Evolutionary conservation across 2,888 invertebrate species (phyloP).

Genomic region (Notodonta dromedarius): DNA sequence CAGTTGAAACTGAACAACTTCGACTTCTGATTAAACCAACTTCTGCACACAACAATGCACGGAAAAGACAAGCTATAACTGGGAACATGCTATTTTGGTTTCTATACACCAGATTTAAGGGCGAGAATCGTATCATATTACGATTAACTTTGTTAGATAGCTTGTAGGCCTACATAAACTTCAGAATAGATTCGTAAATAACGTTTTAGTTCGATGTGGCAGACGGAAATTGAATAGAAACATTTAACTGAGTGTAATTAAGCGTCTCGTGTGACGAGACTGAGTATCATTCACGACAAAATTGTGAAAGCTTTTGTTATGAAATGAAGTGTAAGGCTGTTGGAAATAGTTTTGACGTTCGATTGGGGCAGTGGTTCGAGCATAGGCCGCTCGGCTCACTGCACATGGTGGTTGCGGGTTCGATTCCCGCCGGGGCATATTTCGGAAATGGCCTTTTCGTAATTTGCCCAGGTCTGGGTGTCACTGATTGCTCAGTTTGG

Average conservation of each 20-base stretch:
- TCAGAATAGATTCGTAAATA: conserved; percentile 44
- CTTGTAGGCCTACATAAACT: conserved; percentile 22
- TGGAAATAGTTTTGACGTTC: too few species aligned
- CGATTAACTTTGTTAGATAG: conserved; percentile 6
- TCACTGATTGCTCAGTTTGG: too few species aligned
- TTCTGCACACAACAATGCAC: conserved; percentile 18
- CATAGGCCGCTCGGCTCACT: too few species aligned
- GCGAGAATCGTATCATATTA: conserved; percentile 10
- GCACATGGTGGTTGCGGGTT: too few species aligned
- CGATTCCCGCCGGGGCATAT: too few species aligned
- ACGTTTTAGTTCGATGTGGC: conserved; percentile 28
- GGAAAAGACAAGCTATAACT: conserved; percentile 18
- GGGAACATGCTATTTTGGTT: conserved; percentile 15
- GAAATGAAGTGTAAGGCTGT: background rate
- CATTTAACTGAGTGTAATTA: conserved; percentile 41
- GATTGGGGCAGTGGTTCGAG: too few species aligned
- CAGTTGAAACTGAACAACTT: conserved; percentile 33
- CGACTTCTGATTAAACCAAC: conserved; percentile 42
- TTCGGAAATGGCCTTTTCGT: too few species aligned
- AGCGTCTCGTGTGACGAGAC: conserved; percentile 23
- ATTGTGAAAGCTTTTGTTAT: background rate
- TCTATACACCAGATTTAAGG: rapidly evolving
- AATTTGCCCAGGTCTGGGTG: too few species aligned
- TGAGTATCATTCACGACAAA: conserved; percentile 20
- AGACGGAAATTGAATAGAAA: conserved; percentile 33